A percentile compares a stretch with the other conserved stretches of the same genome.
Evolutionary conservation across 2,113 vertebrate genomes (phyloP).

Genomic region (Synchiropus splendidus): DNA sequence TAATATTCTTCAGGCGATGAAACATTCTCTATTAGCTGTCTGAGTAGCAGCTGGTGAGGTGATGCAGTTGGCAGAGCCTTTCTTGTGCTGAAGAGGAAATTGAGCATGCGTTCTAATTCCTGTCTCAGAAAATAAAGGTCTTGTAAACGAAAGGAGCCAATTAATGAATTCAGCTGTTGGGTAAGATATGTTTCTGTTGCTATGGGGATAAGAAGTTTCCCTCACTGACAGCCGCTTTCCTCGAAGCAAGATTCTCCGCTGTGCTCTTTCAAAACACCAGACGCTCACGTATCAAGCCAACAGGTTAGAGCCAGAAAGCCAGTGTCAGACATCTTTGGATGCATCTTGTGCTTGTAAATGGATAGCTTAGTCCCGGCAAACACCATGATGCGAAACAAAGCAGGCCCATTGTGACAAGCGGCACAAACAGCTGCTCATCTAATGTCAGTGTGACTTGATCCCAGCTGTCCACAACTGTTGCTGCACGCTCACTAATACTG

Average conservation of each 20-base stretch:
- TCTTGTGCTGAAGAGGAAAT: conserved; percentile 51
- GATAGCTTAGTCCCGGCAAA: no score
- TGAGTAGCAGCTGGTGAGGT: conserved; percentile 55
- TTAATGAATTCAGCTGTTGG: conserved; percentile 58
- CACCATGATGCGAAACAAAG: conserved; percentile 40
- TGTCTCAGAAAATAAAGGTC: conserved; percentile 61
- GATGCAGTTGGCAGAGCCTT: conserved; percentile 37
- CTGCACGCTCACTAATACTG: conserved; percentile 25
- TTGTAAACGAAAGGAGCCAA: conserved; percentile 53
- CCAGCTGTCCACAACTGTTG: conserved; percentile 60
- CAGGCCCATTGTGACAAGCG: conserved; percentile 38
- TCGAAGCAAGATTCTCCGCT: background rate
- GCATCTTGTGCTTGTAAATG: background rate
- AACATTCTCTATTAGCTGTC: conserved; percentile 51
- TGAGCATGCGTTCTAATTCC: conserved; percentile 57
- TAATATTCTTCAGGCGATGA: conserved; percentile 52
- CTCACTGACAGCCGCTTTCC: background rate
- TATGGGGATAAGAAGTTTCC: conserved; percentile 61
- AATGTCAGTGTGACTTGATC: conserved; percentile 42
- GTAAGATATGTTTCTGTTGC: conserved; percentile 59
- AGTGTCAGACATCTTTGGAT: background rate
- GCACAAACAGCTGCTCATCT: conserved; percentile 58
- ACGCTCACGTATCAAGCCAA: background rate
- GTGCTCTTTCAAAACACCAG: background rate
- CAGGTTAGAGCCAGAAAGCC: no score